Evolutionary conservation across 2,113 vertebrate species (phyloP).

Genomic region (Bubo scandiacus): DNA sequence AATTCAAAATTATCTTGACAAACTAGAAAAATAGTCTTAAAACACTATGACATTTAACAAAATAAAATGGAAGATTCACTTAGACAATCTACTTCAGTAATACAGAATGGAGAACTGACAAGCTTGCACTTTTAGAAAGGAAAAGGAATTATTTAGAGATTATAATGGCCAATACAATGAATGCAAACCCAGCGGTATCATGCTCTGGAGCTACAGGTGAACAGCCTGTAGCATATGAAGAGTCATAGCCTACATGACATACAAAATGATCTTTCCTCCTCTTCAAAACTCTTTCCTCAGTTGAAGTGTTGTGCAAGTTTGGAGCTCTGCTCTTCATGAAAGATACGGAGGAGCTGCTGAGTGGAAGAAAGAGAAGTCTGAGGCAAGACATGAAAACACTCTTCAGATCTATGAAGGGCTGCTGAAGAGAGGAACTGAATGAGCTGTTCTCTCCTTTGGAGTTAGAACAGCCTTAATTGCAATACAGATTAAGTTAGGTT

Average conservation of each 20-base stretch:
- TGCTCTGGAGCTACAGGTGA: background rate
- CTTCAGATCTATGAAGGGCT: background rate
- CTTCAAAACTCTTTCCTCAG: background rate
- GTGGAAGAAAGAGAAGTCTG: background rate
- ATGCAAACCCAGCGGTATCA: background rate
- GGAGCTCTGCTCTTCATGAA: background rate
- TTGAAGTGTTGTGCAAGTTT: background rate
- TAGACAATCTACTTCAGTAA: background rate
- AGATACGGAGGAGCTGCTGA: background rate
- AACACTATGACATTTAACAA: background rate
- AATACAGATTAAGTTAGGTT: background rate
- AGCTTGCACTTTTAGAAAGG: background rate
- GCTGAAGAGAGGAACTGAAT: background rate
- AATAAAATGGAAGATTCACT: background rate
- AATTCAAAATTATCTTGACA: background rate
- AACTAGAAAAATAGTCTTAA: background rate
- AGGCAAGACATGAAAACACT: background rate
- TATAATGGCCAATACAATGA: background rate
- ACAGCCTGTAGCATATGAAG: background rate
- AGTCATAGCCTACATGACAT: background rate
- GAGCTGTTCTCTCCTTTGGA: background rate
- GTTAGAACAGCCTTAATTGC: background rate
- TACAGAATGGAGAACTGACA: background rate
- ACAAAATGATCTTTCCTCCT: background rate
- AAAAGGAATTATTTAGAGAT: background rate